Evolutionary conservation across 2,888 invertebrate genomes (phyloP), one percentile per base, ranked within the genome.

Genomic region (Coelogynopora nodosa): DNA sequence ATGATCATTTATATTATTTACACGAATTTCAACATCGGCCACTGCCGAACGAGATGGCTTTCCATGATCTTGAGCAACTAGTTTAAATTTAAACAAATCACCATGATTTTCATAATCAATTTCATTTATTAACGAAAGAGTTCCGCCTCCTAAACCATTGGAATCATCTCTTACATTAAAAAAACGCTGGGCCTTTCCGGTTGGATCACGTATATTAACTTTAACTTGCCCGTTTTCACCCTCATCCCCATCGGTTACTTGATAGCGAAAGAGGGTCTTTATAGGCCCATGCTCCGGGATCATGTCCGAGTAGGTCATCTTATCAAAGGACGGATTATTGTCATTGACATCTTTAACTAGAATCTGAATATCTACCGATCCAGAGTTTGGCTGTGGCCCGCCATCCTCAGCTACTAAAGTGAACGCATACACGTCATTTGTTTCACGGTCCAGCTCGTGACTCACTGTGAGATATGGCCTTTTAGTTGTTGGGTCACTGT

Each of bases 81-180:
- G n/a, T 2, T 82, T 82, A 28, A 82, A 82, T 29, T 82, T 5
- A 27, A 82, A 82, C 82, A 82, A 2, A 2, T 82, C 26, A 1
- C 82, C 82, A 28, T 82, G 30, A 2, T 82, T 82, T 28, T 82
- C 82, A n/a, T 82, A 82, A 23, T 82, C 82, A 29, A 82, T 82
- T 82, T 82, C 82, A 23, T 27, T 29, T 1, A 31, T 82, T 5
- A 82, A 13, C 2, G 30, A 31, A 2, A 82, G 29, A 28, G 27
- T 28, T 2, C 30, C 82, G 23, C 30, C 82, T 28, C 82, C 82
- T 18, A 31, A 2, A 26, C 31, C 31, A 31, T 82, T 29, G 31
- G 82, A 29, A 74, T 74, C 74, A 10, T 74, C 74, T 5, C 29
- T 5, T 5, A 28, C 82, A 29, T 23, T 29, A 31, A 82, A 82